phyloP scores from a whole-genome alignment of 1,140 invertebrate species.

The Colletes gigas region DNA sequence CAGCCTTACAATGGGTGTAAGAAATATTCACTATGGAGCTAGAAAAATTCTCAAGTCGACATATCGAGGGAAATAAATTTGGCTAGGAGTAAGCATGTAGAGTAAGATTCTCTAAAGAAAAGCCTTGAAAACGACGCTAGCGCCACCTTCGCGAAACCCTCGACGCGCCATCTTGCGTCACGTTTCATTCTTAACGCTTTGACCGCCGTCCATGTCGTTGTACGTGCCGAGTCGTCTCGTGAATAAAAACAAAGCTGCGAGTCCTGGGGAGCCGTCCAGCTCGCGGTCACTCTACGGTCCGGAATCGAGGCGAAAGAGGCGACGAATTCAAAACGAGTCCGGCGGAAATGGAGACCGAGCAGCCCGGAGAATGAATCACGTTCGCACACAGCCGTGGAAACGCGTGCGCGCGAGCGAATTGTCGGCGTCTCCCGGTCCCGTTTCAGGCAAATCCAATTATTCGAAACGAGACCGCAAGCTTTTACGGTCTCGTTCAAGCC shows the following conservation, averaged over 20 bases:
- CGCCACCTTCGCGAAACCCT: no score
- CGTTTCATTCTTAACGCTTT: background rate
- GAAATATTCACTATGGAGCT: no score
- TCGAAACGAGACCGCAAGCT: slow-evolving; percentile 78
- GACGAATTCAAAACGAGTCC: slow-evolving; percentile 56
- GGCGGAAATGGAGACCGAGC: slow-evolving; percentile 46
- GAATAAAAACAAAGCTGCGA: background rate
- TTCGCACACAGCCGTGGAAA: slow-evolving; percentile 24
- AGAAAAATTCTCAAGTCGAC: no score
- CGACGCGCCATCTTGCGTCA: no score
- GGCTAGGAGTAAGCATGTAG: no score
- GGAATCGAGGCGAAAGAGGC: slow-evolving; percentile 46
- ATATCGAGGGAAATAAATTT: no score
- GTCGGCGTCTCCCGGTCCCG: slow-evolving; percentile 64
- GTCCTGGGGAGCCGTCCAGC: background rate
- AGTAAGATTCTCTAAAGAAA: no score
- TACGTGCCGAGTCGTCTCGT: background rate
- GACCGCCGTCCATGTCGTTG: background rate
- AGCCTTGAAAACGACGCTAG: no score
- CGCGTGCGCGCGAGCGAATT: slow-evolving; percentile 54
- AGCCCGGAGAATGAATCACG: slow-evolving; percentile 38
- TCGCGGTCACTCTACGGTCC: slow-evolving; percentile 21
- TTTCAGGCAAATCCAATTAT: slow-evolving; percentile 77
- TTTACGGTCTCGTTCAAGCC: slow-evolving; percentile 75
- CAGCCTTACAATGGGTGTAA: no score